Base-by-base conservation (phyloP, 1,140 invertebrate species). In the Drosophila murphyi region DNA sequence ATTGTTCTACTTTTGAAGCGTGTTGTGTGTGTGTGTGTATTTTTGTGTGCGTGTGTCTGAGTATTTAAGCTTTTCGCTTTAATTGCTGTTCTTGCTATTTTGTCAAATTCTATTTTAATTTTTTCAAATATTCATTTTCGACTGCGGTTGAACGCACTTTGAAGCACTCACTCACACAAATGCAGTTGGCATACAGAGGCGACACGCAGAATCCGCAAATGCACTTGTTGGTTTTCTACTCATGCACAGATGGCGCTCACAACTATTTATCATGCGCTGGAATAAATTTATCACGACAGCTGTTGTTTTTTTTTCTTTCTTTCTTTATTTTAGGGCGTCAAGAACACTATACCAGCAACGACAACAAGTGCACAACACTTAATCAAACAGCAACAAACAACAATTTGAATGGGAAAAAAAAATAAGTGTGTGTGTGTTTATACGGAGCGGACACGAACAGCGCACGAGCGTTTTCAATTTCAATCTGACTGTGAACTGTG, bases 51-150 rank as follows among this genome's bases (percentile, higher is more conserved):
- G 4, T 28, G 12, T 55, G 31, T 54, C 5, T 20, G 50, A 5
- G 5, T 10, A 12, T 75, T 59, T 43, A 7, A 29, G 51, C 32
- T 48, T 73, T 34, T 54, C 57, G 12, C 8, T 50, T 50, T 20
- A 20, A 20, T 57, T 56, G 28, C 12, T 32, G 56, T 48, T 43
- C 29, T 51, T 69, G 39, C 60, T 34, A 34, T 68, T 71, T 76
- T 47, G 64, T 80, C 51, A 54, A 63, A 69, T 76, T 74, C 83
- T 88, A 87, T 87, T 87, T 86, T 85, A 78, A 85, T 65, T 76
- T 83, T 41, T 8, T 43, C 39, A 3, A 73, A 47, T 75, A 86
- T 86, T 87, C 83, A 77, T 79, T 88, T 87, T 87, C 80, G 82
- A 88, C 76, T 86, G 39, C n/a, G 69, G 72, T 75, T 73, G 74